Conservation (phyloP, 64 coral and sea anemone genomes). For the Platygyra sinensis region DNA sequence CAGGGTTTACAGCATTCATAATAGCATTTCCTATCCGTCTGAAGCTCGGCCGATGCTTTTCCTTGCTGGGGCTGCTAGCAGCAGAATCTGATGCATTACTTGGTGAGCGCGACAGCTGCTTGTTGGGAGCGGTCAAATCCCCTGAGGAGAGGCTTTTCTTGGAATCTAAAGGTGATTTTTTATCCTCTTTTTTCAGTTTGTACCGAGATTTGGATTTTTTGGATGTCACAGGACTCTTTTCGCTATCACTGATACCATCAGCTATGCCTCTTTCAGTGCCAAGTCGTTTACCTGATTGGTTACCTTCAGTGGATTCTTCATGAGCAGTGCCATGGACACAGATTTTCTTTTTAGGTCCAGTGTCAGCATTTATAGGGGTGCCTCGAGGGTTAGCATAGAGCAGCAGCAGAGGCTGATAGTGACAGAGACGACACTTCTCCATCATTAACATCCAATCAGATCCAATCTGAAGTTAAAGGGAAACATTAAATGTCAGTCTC, state of each 20-base stretch:
- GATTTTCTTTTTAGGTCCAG: conserved; percentile 71
- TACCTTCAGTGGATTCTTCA: background rate
- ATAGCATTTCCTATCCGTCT: conserved; percentile 80
- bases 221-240: background rate
- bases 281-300: background rate
- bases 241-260: conserved; percentile 21
- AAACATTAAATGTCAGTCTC: background rate
- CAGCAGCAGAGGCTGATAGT: conserved; percentile 94
- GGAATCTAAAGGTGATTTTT: conserved; percentile 2
- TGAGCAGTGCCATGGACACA: conserved; percentile 45
- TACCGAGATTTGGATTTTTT: conserved; percentile 1
- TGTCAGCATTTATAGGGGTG: conserved; percentile 63
- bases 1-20: conserved; percentile 72
- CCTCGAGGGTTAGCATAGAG: conserved; percentile 93
- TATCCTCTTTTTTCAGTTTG: conserved; percentile 1
- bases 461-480: conserved; percentile 70
- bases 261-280: background rate
- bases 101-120: conserved; percentile 31
- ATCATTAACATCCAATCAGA: conserved; percentile 90
- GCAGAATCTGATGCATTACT: conserved; percentile 72
- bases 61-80: conserved; percentile 57
- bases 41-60: conserved; percentile 53
- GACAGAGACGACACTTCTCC: conserved; percentile 87
- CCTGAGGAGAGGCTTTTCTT: conserved; percentile 36
- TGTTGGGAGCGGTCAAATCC: background rate